A percentile compares a stretch with the other conserved stretches of the same genome.
Conservation (phyloP, 2,797 vertebrate genomes). For the Sebastes kiyomatsui region DNA sequence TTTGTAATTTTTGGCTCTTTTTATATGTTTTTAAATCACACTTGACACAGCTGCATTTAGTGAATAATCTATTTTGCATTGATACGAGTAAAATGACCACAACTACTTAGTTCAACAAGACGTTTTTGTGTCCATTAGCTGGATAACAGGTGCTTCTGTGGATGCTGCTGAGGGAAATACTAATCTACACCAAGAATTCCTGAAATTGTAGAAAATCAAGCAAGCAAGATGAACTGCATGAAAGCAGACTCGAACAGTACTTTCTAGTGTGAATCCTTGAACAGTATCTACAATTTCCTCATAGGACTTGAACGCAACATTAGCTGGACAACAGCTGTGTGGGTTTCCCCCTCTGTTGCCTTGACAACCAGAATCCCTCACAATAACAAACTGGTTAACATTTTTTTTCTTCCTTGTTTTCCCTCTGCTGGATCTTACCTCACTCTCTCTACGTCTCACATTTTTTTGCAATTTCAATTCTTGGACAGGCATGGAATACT, state of each 20-base stretch:
- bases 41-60: background rate
- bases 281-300: constrained; percentile 23
- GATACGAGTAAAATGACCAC: background rate
- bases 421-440: constrained; percentile 37
- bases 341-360: constrained; percentile 82
- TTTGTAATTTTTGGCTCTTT: background rate
- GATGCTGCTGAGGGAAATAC: background rate
- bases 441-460: background rate
- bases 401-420: constrained; percentile 47
- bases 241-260: background rate
- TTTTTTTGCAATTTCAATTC: constrained; percentile 10
- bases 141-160: background rate
- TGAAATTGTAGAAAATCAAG: background rate
- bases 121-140: background rate
- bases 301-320: constrained; percentile 47
- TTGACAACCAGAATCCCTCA: constrained; percentile 69
- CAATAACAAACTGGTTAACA: constrained; percentile 73
- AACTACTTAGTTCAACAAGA: background rate
- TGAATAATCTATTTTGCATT: background rate
- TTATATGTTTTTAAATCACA: background rate
- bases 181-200: background rate
- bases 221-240: background rate
- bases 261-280: background rate
- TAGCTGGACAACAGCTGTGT: constrained; percentile 80
- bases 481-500: background rate